Evolutionary conservation across 1,140 invertebrate species (phyloP).

Genomic region (Sweltsa coloradensis): DNA sequence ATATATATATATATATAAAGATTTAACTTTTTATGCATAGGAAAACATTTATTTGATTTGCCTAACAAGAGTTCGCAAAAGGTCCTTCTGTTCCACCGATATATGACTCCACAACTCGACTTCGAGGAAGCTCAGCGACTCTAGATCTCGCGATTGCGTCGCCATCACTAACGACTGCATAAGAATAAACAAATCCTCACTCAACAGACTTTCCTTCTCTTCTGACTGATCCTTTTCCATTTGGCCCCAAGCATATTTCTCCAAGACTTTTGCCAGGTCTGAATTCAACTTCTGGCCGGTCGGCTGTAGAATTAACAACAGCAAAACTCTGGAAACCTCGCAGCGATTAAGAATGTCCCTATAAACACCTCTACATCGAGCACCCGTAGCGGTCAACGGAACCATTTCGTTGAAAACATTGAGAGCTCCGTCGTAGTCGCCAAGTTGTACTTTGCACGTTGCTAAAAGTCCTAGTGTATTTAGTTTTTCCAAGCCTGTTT

Average conservation of each 20-base stretch:
- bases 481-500: conserved; percentile 32
- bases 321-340: conserved; percentile 55
- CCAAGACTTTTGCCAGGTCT: conserved; percentile 50
- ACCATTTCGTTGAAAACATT: conserved; percentile 47
- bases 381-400: conserved; percentile 34
- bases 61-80: conserved; percentile 38
- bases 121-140: conserved; percentile 43
- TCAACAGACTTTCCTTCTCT: too few relatives aligned
- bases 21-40: too few relatives aligned
- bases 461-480: conserved; percentile 29
- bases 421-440: conserved; percentile 50
- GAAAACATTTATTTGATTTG: too few relatives aligned
- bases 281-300: conserved; percentile 52
- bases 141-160: conserved; percentile 48
- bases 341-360: conserved; percentile 32
- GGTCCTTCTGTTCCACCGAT: conserved; percentile 44
- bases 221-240: too few relatives aligned
- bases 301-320: conserved; percentile 57
- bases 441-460: conserved; percentile 30
- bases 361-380: neutral
- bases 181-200: conserved; percentile 50
- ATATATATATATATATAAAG: too few relatives aligned
- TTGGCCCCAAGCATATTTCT: conserved; percentile 60
- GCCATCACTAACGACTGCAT: conserved; percentile 64
- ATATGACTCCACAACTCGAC: conserved; percentile 44